A percentile compares a stretch with the other conserved stretches of the same genome.
Evolutionary conservation across 1,140 invertebrate species (phyloP).

Genomic region (Formica exsecta): DNA sequence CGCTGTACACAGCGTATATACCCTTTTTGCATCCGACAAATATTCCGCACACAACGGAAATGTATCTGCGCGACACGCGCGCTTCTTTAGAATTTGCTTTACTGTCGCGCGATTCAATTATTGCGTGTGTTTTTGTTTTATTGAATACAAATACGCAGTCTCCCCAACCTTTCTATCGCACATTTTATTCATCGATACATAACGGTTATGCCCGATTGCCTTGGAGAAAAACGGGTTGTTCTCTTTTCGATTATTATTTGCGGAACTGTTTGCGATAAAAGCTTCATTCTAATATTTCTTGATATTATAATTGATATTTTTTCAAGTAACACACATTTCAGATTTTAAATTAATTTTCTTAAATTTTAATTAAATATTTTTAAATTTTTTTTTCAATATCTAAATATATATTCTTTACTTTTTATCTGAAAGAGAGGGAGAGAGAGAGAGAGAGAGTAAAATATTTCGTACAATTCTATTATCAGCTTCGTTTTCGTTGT

Average conservation of each 20-base stretch:
- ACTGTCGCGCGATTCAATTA: conserved; percentile 28
- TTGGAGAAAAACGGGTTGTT: conserved; percentile 38
- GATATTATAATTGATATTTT: background rate
- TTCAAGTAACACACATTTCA: background rate
- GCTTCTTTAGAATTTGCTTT: conserved; percentile 36
- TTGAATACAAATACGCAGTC: background rate
- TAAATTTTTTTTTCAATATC: too few species aligned
- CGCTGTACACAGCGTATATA: conserved; percentile 2
- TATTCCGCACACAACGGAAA: conserved; percentile 23
- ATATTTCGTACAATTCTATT: background rate
- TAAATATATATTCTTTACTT: too few species aligned
- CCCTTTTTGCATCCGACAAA: conserved; percentile 30
- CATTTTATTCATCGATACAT: background rate
- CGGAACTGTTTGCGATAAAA: conserved; percentile 11
- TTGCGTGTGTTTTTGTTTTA: conserved; percentile 9
- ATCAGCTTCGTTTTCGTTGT: background rate
- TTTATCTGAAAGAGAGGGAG: too few species aligned
- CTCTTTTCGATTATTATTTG: conserved; percentile 27
- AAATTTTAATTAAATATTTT: too few species aligned
- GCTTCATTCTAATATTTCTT: background rate
- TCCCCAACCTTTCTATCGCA: background rate
- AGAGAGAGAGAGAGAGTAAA: background rate
- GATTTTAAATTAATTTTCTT: background rate
- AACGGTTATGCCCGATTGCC: background rate
- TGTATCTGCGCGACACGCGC: conserved; percentile 6